These are phyloP conservation scores for Amazona vittata DNA, from an alignment of 2,113 vertebrate genomes.

Conservation along the genomic window DNA sequence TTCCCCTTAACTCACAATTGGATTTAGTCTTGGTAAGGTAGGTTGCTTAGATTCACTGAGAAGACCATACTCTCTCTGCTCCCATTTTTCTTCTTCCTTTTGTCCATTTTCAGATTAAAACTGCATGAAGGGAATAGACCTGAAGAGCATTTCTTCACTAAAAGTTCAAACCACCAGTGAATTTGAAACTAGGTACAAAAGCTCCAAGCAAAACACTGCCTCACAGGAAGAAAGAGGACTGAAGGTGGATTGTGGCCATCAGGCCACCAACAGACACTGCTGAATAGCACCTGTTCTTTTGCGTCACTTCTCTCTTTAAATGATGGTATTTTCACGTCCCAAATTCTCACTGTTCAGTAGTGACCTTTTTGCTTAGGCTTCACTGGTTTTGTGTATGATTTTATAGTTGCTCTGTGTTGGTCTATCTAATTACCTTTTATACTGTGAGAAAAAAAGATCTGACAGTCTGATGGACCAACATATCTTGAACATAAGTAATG, in stretches of 20 bases:
- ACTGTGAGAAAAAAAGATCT: not conserved
- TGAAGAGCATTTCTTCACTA: not conserved
- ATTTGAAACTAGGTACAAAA: not conserved
- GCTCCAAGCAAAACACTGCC: not conserved
- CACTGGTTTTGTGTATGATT: not conserved
- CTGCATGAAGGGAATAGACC: not conserved
- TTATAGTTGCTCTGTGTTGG: not conserved
- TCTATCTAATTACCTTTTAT: not conserved
- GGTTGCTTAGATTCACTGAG: not conserved
- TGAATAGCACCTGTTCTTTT: not conserved
- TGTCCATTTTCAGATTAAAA: not conserved
- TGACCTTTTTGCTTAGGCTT: not conserved
- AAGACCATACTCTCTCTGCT: not conserved
- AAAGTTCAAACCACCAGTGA: not conserved
- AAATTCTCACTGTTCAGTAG: not conserved
- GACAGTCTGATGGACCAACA: not conserved
- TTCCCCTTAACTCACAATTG: not conserved
- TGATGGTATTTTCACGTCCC: not conserved
- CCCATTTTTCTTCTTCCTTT: not conserved
- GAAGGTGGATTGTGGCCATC: not conserved
- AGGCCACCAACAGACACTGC: accelerated
- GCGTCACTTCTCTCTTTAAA: not conserved
- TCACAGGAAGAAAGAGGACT: not conserved
- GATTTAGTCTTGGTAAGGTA: not conserved
- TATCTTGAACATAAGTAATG: not conserved